Percentiles rank a stretch among this genome's conserved stretches.
Conservation (phyloP, 2,797 vertebrate genomes). For the Thamnophis elegans region DNA sequence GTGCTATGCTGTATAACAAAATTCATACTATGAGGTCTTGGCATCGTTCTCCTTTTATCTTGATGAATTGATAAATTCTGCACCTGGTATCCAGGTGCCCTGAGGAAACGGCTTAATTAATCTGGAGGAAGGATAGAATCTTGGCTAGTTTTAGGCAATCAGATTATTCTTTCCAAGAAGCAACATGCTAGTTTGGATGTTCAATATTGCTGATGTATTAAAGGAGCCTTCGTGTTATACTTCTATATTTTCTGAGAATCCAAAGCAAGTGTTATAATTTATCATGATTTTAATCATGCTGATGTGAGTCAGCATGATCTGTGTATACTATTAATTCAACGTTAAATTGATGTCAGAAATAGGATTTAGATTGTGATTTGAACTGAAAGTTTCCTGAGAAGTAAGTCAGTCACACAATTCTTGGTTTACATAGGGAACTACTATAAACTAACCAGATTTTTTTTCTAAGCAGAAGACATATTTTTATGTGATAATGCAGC, state of each 20-base stretch:
- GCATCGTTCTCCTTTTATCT: background rate
- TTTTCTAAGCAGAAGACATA: background rate
- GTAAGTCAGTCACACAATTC: background rate
- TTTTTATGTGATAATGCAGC: background rate
- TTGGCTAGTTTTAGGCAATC: background rate
- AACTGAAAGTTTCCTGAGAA: background rate
- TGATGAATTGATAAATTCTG: conserved; percentile 16
- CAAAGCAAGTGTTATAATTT: background rate
- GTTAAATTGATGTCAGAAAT: background rate
- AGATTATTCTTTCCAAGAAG: background rate
- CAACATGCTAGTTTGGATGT: background rate
- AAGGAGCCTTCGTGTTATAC: background rate
- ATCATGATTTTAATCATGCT: background rate
- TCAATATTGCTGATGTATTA: background rate
- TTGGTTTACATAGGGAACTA: background rate
- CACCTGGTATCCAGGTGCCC: conserved; percentile 17
- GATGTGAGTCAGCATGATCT: background rate
- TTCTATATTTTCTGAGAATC: background rate
- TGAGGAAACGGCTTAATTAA: conserved; percentile 12
- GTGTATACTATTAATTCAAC: background rate
- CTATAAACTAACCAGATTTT: background rate
- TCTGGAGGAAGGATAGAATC: background rate
- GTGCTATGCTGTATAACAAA: background rate
- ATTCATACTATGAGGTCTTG: background rate
- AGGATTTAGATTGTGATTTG: background rate